phyloP scores from a whole-genome alignment of 2,797 vertebrate species.

The Lutjanus campechanus region DNA sequence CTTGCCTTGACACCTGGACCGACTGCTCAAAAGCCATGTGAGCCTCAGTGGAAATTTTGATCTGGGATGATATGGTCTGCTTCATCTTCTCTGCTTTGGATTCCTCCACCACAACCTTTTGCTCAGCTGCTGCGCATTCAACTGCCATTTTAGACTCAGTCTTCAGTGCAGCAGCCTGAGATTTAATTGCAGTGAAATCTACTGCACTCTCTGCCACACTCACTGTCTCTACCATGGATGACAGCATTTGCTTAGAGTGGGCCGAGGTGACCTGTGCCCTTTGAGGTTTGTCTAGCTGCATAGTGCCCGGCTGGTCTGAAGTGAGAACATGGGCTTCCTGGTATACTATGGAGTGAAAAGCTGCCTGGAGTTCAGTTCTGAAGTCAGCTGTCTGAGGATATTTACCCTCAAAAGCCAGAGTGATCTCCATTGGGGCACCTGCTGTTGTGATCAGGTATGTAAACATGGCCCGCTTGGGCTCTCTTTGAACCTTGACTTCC shows the following conservation, averaged over 20 bases:
- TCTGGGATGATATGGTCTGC: constrained; percentile 59
- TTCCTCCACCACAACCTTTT: constrained; percentile 76
- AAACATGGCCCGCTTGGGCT: constrained; percentile 85
- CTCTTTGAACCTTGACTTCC: constrained; percentile 86
- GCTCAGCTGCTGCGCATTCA: constrained; percentile 68
- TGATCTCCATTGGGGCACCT: constrained; percentile 88
- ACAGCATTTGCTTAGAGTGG: constrained; percentile 75
- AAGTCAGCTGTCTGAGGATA: constrained; percentile 90
- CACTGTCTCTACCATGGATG: constrained; percentile 80
- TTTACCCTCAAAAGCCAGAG: constrained; percentile 86
- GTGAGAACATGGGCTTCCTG: constrained; percentile 88
- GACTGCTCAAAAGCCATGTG: constrained; percentile 72
- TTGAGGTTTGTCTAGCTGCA: constrained; percentile 82
- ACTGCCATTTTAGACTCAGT: constrained; percentile 73
- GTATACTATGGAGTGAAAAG: constrained; percentile 89
- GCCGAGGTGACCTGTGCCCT: constrained; percentile 76
- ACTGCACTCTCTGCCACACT: constrained; percentile 77
- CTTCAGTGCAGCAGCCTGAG: constrained; percentile 80
- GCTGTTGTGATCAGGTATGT: constrained; percentile 90
- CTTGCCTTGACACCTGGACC: constrained; percentile 80
- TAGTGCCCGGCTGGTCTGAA: constrained; percentile 84
- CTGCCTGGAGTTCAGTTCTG: constrained; percentile 88
- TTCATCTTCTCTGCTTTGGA: constrained; percentile 57
- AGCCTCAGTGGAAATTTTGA: constrained; percentile 68
- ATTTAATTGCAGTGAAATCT: constrained; percentile 66